Base-by-base conservation (phyloP, 2,797 vertebrate genomes). In the Antrozous pallidus region DNA sequence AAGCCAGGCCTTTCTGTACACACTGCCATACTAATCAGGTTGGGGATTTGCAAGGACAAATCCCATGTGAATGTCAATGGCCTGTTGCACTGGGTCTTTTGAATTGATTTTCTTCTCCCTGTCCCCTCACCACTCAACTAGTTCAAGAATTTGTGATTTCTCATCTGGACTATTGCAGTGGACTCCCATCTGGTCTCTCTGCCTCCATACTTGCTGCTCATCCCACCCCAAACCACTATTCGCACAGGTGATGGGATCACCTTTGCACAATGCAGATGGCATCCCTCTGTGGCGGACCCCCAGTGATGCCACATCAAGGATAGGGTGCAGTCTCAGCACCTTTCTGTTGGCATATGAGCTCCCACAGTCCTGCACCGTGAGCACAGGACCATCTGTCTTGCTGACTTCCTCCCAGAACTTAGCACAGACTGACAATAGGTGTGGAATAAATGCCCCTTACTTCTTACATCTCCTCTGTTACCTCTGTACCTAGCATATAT, bases 321-420 rank as follows among this genome's bases (percentile, higher is more conserved):
- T 3, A 42, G 54, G 12, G 51, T 71, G 26, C 88, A 18, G 26
- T 28, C 80, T 70, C 69, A 42, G 33, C 56, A 56, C 12, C 3
- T 10, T 5, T 38, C 3, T 11, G 8, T 17, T 33, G 20, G 49
- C 17, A 2, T 4, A 0, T 2, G 2, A 2, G 11, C 14, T 20
- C 3, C 18, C 22, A 1, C 6, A 84, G 42, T 5, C 36, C 16
- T 28, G 20, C 5, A 2, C 14, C 20, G 0, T 22, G 26, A 61
- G 11, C 7, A 0, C 31, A 31, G 13, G 17, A 56, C 12, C 1
- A 1, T 51, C 38, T 45, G 1, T 49, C 38, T 26, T 18, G 17
- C 33, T 92, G 51, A 28, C 14, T 80, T 65, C 26, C 33, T 42
- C 20, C 94, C 28, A 69, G 89, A 84, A 47, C 42, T 45, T 16